Evolutionary conservation across 2,888 invertebrate genomes (phyloP).

Genomic region (Lingula anatina): DNA sequence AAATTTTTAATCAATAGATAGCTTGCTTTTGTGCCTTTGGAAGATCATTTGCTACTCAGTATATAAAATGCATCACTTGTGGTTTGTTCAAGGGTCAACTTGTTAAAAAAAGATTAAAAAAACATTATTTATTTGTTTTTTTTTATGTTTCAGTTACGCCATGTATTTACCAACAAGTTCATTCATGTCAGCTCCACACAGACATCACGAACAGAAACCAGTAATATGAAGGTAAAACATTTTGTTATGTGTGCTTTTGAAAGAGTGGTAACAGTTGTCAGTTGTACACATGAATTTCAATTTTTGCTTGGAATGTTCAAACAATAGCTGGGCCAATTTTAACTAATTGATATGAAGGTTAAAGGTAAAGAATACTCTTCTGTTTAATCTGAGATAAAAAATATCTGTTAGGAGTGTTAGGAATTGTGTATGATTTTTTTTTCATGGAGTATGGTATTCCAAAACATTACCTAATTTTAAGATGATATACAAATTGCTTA

Average conservation of each 20-base stretch:
- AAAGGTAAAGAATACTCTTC: background rate
- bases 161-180: slow-evolving; percentile 42
- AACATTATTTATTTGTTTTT: too few species aligned
- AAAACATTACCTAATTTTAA: too few species aligned
- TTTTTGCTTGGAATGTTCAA: background rate
- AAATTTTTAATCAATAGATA: too few species aligned
- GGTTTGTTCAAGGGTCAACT: too few species aligned
- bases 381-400: background rate
- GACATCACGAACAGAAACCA: slow-evolving; percentile 42
- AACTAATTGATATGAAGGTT: background rate
- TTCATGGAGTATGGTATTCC: too few species aligned
- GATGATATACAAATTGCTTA: too few species aligned
- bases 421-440: too few species aligned
- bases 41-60: too few species aligned
- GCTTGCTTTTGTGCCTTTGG: too few species aligned
- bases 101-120: too few species aligned
- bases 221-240: slow-evolving; percentile 45
- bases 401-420: too few species aligned
- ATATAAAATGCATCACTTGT: too few species aligned
- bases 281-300: background rate
- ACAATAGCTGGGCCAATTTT: background rate
- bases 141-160: slow-evolving; percentile 34
- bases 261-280: background rate
- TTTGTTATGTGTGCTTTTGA: background rate
- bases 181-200: slow-evolving; percentile 46